Evolutionary conservation across 2,113 vertebrate genomes (phyloP).

Genomic region (Trogon surrucura): DNA sequence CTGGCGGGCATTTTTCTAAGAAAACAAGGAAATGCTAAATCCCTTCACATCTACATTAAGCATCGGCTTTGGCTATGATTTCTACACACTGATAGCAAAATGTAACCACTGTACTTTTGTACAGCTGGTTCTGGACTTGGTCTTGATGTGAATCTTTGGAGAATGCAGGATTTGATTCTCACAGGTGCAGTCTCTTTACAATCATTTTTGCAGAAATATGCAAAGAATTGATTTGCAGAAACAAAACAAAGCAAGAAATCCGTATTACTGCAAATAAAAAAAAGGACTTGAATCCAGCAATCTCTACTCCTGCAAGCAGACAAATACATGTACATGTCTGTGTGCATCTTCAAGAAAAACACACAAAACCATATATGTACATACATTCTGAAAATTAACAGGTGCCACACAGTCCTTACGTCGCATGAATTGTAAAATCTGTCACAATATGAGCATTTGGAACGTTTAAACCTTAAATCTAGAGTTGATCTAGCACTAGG

Average conservation of each 20-base stretch:
- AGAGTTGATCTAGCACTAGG: background rate
- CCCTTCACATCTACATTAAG: background rate
- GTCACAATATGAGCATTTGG: constrained; percentile 49
- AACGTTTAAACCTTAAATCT: constrained; percentile 60
- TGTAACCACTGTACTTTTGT: constrained; percentile 8
- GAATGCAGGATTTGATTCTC: background rate
- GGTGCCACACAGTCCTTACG: constrained; percentile 7
- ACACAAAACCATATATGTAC: background rate
- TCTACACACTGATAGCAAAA: constrained; percentile 3
- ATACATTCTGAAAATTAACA: constrained; percentile 30
- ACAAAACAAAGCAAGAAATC: background rate
- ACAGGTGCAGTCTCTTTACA: background rate
- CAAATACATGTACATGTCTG: background rate
- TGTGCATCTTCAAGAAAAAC: background rate
- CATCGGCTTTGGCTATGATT: constrained; percentile 33
- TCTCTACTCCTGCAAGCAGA: background rate
- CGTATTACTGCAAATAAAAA: background rate
- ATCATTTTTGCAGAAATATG: background rate
- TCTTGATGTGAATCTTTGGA: background rate
- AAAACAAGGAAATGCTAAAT: constrained; percentile 22
- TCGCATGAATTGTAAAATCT: constrained; percentile 48
- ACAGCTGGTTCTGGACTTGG: constrained; percentile 1
- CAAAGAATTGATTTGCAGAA: constrained; percentile 6
- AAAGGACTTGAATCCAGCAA: background rate
- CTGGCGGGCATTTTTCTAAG: background rate